Evolutionary conservation across 2,797 vertebrate genomes (phyloP).

Genomic region (Numenius phaeopus): DNA sequence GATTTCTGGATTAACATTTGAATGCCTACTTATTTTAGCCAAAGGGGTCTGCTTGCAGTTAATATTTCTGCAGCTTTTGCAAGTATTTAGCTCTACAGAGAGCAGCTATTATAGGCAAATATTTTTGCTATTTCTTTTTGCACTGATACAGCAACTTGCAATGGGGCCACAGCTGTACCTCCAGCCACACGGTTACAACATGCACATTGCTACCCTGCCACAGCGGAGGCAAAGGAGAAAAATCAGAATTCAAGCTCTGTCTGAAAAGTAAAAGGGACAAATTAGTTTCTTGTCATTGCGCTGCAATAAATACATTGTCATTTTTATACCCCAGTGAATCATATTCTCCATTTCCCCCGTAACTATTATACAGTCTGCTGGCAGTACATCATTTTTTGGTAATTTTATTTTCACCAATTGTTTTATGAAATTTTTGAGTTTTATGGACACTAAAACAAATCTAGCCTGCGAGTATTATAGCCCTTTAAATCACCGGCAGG

Average conservation of each 20-base stretch:
- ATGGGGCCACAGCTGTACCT: not conserved
- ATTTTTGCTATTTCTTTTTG: not conserved
- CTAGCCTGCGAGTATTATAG: constrained; percentile 91
- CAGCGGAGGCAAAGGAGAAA: constrained; percentile 54
- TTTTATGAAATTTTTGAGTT: constrained; percentile 89
- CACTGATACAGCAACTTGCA: not conserved
- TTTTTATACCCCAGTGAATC: constrained; percentile 85
- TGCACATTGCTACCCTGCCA: not conserved
- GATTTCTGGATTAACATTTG: not conserved
- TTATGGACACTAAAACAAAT: constrained; percentile 89
- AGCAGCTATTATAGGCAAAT: not conserved
- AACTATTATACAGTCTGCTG: constrained; percentile 88
- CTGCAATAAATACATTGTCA: constrained; percentile 87
- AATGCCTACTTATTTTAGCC: not conserved
- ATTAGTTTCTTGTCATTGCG: constrained; percentile 84
- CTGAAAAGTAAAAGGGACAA: constrained; percentile 86
- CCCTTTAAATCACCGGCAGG: constrained; percentile 97
- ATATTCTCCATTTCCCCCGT: constrained; percentile 85
- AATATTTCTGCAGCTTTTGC: not conserved
- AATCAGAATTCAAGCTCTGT: constrained; percentile 80
- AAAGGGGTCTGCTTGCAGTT: not conserved
- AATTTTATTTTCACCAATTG: constrained; percentile 89
- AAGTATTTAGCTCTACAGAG: not conserved
- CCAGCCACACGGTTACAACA: not conserved
- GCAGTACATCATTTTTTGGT: constrained; percentile 87